A percentile compares a stretch with the other conserved stretches of the same genome.
phyloP scores from a whole-genome alignment of 64 coral and sea anemone species.

The Hydrozoanthus tunicans region DNA sequence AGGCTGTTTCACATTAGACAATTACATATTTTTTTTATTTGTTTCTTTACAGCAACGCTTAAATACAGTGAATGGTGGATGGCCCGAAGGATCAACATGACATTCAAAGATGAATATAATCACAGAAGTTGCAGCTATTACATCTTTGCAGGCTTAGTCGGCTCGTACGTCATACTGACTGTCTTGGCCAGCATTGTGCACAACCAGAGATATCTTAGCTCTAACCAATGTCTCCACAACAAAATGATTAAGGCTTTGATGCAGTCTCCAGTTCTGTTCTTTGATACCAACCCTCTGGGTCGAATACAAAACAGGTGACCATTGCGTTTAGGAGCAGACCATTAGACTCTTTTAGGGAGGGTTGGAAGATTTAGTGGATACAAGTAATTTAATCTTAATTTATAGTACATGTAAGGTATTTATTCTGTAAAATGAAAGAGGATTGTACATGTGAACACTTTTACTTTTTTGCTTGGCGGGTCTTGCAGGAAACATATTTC shows the following conservation, averaged over 20 bases:
- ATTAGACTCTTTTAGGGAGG: too few species aligned
- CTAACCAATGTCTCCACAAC: conserved; percentile 39
- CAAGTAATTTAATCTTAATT: too few species aligned
- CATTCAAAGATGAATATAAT: conserved; percentile 18
- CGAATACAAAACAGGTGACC: conserved; percentile 33
- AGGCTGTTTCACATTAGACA: background rate
- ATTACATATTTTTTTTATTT: background rate
- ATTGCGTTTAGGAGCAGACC: background rate
- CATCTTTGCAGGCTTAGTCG: conserved; percentile 29
- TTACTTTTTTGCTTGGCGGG: too few species aligned
- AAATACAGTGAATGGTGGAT: conserved; percentile 50
- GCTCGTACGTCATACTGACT: conserved; percentile 45
- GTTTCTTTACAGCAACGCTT: conserved; percentile 2
- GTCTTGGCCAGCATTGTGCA: conserved; percentile 40
- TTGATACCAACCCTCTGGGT: conserved; percentile 37
- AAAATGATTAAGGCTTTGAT: conserved; percentile 49
- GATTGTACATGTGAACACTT: too few species aligned
- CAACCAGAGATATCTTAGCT: conserved; percentile 34
- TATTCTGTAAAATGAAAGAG: too few species aligned
- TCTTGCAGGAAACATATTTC: too few species aligned
- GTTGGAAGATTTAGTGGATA: background rate
- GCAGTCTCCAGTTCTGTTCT: conserved; percentile 50
- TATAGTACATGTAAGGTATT: too few species aligned
- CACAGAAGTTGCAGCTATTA: conserved; percentile 2
- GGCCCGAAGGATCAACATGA: conserved; percentile 46